phyloP scores from a whole-genome alignment of 1,140 invertebrate genomes.

The Nasonia longicornis region DNA sequence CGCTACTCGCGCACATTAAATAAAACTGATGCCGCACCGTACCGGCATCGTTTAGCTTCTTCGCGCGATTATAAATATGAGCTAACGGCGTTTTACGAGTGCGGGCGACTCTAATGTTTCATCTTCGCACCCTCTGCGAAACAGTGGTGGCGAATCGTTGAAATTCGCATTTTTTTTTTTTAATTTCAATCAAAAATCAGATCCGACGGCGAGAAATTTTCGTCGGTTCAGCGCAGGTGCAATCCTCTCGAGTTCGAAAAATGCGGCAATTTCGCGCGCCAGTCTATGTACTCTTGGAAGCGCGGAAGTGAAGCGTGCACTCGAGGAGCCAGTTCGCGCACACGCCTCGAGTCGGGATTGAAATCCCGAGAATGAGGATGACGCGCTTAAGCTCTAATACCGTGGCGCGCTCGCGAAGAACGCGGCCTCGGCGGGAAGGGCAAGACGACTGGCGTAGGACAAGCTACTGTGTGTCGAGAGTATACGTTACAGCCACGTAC shows the following conservation, averaged over 20 bases:
- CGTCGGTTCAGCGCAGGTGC: not conserved
- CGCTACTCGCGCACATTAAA: slow-evolving; percentile 28
- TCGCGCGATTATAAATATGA: slow-evolving; percentile 36
- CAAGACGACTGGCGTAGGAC: not conserved
- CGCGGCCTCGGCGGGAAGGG: not conserved
- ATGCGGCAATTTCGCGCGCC: not conserved
- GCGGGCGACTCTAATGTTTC: slow-evolving; percentile 23
- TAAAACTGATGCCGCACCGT: slow-evolving; percentile 37
- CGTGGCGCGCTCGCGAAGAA: slow-evolving; percentile 7
- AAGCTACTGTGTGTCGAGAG: not conserved
- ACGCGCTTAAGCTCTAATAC: slow-evolving; percentile 36
- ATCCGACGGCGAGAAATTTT: too few species aligned
- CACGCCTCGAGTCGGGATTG: not conserved
- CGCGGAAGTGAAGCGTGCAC: too few species aligned
- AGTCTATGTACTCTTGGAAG: too few species aligned
- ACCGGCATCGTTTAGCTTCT: not conserved
- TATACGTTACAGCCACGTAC: not conserved
- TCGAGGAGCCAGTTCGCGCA: not conserved
- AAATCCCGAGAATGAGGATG: slow-evolving; percentile 33
- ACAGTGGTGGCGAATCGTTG: not conserved
- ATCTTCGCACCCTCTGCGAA: not conserved
- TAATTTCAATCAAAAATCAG: too few species aligned
- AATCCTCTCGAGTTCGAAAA: not conserved
- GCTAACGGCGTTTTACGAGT: slow-evolving; percentile 16
- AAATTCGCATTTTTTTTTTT: not conserved